Percentiles rank a stretch among this genome's conserved stretches.
phyloP scores from a whole-genome alignment of 2,797 vertebrate genomes.

The Dendrocincla tyrannina region DNA sequence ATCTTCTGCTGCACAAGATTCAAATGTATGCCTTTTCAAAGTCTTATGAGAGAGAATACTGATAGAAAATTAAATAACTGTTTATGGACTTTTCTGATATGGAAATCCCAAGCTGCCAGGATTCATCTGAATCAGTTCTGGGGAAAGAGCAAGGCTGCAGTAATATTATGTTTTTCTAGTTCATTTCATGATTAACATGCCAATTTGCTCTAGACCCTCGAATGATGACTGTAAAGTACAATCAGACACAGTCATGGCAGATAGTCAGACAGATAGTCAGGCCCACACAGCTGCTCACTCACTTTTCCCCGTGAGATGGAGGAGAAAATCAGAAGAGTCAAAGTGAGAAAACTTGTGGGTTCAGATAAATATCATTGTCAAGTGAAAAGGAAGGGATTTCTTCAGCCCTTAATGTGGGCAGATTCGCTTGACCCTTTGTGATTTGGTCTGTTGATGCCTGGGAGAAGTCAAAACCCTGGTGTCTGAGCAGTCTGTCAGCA shows the following conservation, averaged over 20 bases:
- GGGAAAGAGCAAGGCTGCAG: neutral
- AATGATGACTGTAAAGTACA: neutral
- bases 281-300: neutral
- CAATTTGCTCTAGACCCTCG: neutral
- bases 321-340: neutral
- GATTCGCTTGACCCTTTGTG: neutral
- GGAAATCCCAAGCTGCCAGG: constrained; percentile 18
- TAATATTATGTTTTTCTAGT: neutral
- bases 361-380: neutral
- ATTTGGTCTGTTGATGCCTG: neutral
- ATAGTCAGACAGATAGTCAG: neutral
- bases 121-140: neutral
- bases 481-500: neutral
- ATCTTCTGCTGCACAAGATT: neutral
- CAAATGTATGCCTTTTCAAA: neutral
- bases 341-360: neutral
- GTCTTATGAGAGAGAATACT: neutral
- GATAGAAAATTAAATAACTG: constrained; percentile 17
- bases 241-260: neutral
- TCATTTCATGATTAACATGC: neutral
- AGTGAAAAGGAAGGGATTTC: neutral
- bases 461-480: neutral
- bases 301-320: neutral
- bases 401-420: neutral
- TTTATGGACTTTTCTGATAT: neutral